Evolutionary conservation across 2,888 invertebrate genomes (phyloP), one percentile per base, ranked within the genome.

Genomic region (Xylocampa areola): DNA sequence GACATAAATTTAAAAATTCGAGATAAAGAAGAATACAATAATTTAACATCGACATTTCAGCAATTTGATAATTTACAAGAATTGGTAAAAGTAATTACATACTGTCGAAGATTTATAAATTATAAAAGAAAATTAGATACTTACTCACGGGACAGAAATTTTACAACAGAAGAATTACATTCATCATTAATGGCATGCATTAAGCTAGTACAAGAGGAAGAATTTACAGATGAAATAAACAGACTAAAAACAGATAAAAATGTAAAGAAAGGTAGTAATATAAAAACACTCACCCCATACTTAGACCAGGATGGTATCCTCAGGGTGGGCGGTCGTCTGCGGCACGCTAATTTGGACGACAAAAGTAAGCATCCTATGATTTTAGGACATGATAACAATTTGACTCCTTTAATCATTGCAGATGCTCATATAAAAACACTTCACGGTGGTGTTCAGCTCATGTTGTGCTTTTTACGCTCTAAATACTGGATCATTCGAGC

Each of bases 261-360:
- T 7, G 29, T 43, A 8, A 30, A 30, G 4, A 13, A 13, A 30
- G 5, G 2, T 5, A 43, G 43, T 30, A 40, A 40, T 0, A 27
- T 40, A 5, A 40, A 40, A 40, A 5, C 40, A 10, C 5, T 40
- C 1, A 27, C 1, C 2, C 40, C 40, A 2, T 40, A 40, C 16
- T 5, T 40, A 2, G 40, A 40, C n/a, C 1, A n/a, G 0, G 40
- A 27, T n/a, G 40, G 27, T 4, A n/a, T 40, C 27, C 40, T 40
- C 40, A 40, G 40, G 16, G 40, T 40, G 27, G 37, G 37, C 17
- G 40, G 40, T 27, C 25, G 39, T 0, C 39, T 39, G 13, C 25
- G 39, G 1, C 7, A 39, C 4, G 25, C 39, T 2, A 25, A 27
- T 1, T 5, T 40, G n/a, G 16, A 27, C 2, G 16, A 27, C 2